Conservation (phyloP, 2,797 vertebrate genomes). For the Ceyx erithaca region DNA sequence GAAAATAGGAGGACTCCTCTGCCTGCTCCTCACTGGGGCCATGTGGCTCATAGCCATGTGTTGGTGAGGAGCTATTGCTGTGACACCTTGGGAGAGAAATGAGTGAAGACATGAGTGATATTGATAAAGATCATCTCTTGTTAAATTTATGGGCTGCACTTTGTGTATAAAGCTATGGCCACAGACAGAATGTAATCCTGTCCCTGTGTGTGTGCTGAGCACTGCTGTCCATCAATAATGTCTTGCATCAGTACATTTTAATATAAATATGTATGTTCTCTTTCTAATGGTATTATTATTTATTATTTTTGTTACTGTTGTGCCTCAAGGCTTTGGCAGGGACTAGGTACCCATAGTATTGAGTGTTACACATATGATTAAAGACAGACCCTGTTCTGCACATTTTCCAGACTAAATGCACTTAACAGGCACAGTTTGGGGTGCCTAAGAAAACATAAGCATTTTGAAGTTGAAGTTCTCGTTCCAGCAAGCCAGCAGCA, state of each 20-base stretch:
- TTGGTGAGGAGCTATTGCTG: background rate
- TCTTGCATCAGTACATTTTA: conserved; percentile 34
- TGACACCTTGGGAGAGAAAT: background rate
- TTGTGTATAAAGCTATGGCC: background rate
- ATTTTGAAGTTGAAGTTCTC: background rate
- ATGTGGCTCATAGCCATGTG: background rate
- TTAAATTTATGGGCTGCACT: background rate
- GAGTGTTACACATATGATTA: background rate
- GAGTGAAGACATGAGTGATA: fast-evolving
- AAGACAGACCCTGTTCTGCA: background rate
- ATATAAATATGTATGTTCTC: conserved; percentile 51
- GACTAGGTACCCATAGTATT: background rate
- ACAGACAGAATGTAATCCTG: background rate
- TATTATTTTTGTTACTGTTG: conserved; percentile 28
- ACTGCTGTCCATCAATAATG: conserved; percentile 10
- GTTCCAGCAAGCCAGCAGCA: background rate
- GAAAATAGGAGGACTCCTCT: background rate
- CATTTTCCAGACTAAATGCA: background rate
- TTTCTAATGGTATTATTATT: conserved; percentile 27
- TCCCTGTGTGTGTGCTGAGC: background rate
- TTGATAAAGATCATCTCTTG: background rate
- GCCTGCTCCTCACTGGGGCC: background rate
- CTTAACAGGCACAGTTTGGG: background rate
- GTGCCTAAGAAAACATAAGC: background rate
- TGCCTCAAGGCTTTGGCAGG: background rate